Conservation (phyloP, 2,797 vertebrate species). For the Pelobates cultripes region DNA sequence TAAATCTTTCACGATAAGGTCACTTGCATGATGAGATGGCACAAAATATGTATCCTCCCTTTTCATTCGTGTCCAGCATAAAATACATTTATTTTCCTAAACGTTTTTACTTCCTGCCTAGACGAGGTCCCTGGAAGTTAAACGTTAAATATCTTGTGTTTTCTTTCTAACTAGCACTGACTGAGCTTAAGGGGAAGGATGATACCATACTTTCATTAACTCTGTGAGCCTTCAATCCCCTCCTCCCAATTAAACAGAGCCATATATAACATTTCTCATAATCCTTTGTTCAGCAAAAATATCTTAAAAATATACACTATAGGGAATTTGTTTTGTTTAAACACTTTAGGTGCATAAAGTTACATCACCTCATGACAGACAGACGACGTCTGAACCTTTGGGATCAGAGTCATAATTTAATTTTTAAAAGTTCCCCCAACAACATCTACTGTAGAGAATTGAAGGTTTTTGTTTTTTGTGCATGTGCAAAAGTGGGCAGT, state of each 20-base stretch:
- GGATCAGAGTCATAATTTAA: neutral
- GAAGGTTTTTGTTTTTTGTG: neutral
- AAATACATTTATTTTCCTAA: neutral
- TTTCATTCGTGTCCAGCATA: slow-evolving; percentile 1
- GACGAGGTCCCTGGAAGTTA: neutral
- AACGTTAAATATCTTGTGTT: neutral
- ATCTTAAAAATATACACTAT: slow-evolving; percentile 10
- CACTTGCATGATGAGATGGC: slow-evolving; percentile 56
- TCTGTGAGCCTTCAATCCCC: neutral
- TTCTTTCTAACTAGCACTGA: slow-evolving; percentile 2
- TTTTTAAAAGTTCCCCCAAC: neutral
- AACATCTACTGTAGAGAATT: neutral
- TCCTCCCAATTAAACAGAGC: neutral
- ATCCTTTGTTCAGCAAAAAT: slow-evolving; percentile 19
- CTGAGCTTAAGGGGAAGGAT: neutral
- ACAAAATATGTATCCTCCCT: slow-evolving; percentile 26
- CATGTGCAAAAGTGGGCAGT: neutral
- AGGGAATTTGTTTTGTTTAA: neutral
- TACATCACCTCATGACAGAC: neutral
- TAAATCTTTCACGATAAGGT: slow-evolving; percentile 54
- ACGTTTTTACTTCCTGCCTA: neutral
- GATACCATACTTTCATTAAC: neutral
- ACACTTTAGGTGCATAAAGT: neutral
- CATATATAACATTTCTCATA: neutral
- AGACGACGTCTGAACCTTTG: neutral